Base-by-base conservation (phyloP, 1,140 invertebrate genomes). In the Sarcophaga bullata region DNA sequence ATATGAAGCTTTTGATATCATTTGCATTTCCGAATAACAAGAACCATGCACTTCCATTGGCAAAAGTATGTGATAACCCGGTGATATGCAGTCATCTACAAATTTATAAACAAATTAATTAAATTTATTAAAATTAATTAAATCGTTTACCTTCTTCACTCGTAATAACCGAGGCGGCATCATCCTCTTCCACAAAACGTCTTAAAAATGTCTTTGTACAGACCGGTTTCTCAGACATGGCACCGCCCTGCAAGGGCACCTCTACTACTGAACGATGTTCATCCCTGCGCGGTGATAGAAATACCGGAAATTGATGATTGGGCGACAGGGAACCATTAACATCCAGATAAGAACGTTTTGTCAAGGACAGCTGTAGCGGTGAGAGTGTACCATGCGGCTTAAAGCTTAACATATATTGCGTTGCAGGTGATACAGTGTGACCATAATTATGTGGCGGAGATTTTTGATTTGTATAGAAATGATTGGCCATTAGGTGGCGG, bases 31-130 rank as follows among this genome's bases (percentile, higher is more conserved):
- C 62, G 92, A 92, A 85, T 95, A 95, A 83, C 92, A 94, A 19
- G 94, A 92, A 11, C 95, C 95, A 86, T 95, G 94, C 9, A 95
- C 94, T 84, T 94, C 93, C 86, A 95, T 91, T 72, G 95, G 94
- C 85, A 96, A 90, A 62, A 88, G 88, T 6, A 88, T 89, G 58
- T 90, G 89, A 68, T 90, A 90, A 13, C 89, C 89, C 0, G 89
- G 89, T 0, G 89, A 90, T 80, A 90, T 90, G 68, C 89, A 90
- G 52, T 90, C 89, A 72, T 90, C 89, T 90, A 75, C n/a, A 13
- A 58, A 82, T 73, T 6, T 52, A 73, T 52, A 81, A 5, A n/a
- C 0, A 49, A 8, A 78, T 48, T 78, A 48, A 48, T n/a, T n/a
- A n/a, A n/a, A n/a, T n/a, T n/a, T n/a, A n/a, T n/a, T n/a, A n/a